These are phyloP conservation scores for Platygyra sinensis DNA, from an alignment of 64 coral and sea anemone species.

Conservation along the genomic window DNA sequence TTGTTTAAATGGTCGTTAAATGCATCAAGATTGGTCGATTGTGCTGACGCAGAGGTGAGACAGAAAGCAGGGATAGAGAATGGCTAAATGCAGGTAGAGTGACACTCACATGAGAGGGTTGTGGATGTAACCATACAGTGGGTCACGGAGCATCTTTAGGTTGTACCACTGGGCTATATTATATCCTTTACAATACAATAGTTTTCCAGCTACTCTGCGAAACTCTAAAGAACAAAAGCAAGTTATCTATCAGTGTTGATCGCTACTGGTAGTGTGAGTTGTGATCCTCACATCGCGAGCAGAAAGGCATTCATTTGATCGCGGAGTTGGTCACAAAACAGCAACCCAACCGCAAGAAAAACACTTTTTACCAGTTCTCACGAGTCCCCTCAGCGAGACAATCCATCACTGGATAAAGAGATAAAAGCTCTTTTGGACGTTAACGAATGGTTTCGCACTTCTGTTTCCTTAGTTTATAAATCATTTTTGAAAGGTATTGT, in stretches of 20 bases:
- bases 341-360: not conserved
- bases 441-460: conserved; percentile 61
- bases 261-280: too few relatives aligned
- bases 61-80: not conserved
- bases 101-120: not conserved
- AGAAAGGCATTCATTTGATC: not conserved
- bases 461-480: conserved; percentile 57
- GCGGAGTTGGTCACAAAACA: not conserved
- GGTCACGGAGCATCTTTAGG: not conserved
- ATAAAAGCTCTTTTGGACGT: conserved; percentile 50
- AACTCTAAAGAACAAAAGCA: too few relatives aligned
- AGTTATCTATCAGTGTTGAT: too few relatives aligned
- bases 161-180: not conserved
- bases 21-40: not conserved
- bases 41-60: not conserved
- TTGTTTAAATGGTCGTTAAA: conserved; percentile 8
- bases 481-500: conserved; percentile 69
- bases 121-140: not conserved
- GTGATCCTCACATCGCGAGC: not conserved
- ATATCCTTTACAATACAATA: not conserved
- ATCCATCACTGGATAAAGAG: conserved; percentile 52
- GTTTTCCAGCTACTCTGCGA: not conserved
- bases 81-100: not conserved
- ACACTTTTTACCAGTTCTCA: not conserved
- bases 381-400: conserved; percentile 25